Conservation (phyloP, 2,797 vertebrate species). For the Nothura maculosa region DNA sequence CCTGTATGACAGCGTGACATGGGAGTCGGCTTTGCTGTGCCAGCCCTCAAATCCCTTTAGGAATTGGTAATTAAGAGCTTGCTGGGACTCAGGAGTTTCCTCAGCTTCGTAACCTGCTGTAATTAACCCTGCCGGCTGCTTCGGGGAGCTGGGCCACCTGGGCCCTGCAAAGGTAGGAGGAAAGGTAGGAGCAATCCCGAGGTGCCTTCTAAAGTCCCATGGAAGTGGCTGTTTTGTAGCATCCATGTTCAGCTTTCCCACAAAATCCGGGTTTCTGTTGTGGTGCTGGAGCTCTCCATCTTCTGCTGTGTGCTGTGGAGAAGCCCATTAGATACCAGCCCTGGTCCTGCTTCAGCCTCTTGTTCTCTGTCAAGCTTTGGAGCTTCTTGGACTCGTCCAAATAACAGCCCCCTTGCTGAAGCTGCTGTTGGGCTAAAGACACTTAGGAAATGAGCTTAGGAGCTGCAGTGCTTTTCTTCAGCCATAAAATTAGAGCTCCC, state of each 20-base stretch:
- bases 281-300: neutral
- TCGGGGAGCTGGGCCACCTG: neutral
- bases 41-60: conserved; percentile 55
- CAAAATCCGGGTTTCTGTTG: accelerated
- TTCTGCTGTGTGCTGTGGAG: neutral
- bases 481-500: neutral
- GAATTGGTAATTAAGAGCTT: conserved; percentile 62
- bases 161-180: neutral
- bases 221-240: neutral
- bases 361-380: neutral
- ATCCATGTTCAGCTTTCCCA: accelerated
- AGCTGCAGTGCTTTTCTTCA: neutral
- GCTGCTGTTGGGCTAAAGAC: neutral
- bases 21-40: neutral
- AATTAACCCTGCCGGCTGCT: neutral
- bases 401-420: neutral
- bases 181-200: neutral
- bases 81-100: conserved; percentile 51
- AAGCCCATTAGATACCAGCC: neutral
- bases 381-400: neutral
- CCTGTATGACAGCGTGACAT: neutral
- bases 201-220: neutral
- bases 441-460: neutral
- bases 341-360: neutral
- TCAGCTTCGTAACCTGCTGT: neutral